These are phyloP conservation scores for Guaruba guarouba DNA, from an alignment of 2,113 vertebrate genomes.

Conservation along the genomic window DNA sequence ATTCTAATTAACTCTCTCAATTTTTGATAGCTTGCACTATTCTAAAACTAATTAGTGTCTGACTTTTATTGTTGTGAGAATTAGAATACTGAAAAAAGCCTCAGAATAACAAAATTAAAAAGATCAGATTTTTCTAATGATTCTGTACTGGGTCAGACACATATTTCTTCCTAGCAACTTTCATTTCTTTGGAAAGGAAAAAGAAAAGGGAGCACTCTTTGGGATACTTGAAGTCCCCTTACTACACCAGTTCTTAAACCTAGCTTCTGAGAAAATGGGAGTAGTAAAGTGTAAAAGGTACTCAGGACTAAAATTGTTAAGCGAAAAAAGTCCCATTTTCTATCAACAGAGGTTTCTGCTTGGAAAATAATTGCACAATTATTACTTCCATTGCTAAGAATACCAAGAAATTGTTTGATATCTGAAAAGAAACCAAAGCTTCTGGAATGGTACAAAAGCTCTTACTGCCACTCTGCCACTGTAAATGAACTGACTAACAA, in stretches of 20 bases:
- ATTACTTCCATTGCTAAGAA: neutral
- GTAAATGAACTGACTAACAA: neutral
- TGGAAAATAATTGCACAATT: neutral
- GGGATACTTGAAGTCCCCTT: neutral
- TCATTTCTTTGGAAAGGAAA: neutral
- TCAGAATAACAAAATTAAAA: conserved; percentile 22
- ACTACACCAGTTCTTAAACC: neutral
- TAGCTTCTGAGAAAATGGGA: neutral
- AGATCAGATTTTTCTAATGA: neutral
- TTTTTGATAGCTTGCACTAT: conserved; percentile 28
- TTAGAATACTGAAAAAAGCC: neutral
- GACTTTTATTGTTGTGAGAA: conserved; percentile 47
- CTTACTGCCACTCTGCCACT: neutral
- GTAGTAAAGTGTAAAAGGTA: neutral
- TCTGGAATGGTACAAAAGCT: neutral
- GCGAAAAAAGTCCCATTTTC: neutral
- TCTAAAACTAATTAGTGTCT: conserved; percentile 55
- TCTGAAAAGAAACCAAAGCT: neutral
- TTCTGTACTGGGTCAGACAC: neutral
- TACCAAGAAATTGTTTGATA: neutral
- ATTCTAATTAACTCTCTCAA: conserved; percentile 6
- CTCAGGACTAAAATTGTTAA: neutral
- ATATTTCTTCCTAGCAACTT: neutral
- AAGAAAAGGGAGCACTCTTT: neutral
- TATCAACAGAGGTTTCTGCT: neutral